Evolutionary conservation across 2,888 invertebrate species (phyloP), one percentile per base, ranked within the genome.

Genomic region (Hirtodrosophila cameraria): DNA sequence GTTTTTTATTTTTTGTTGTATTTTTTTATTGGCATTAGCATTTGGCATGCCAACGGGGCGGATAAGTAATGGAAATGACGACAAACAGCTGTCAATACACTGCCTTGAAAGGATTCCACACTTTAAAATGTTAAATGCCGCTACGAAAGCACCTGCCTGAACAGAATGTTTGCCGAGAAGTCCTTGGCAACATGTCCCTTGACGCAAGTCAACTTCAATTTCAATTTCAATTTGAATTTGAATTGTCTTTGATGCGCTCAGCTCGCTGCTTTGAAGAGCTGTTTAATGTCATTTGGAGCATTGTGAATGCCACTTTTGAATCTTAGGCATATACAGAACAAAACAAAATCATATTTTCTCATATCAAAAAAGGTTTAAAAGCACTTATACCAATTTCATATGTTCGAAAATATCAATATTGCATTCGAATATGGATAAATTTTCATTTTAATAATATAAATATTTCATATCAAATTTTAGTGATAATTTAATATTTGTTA

Each of bases 21-120:
- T 52, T 42, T 45, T 35, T 38, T 28, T 61, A 66, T 65, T 69
- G 75, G 54, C 75, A 75, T 75, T 75, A 70, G 79, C 75, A 75
- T 78, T 78, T 78, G 75, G 45, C 64, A 35, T 46, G 75, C 33
- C 69, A 75, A 63, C 50, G 55, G 60, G 59, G 65, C 65, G 65
- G 50, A 55, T 75, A 70, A 55, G 71, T 64, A 75, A 75, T 70
- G 72, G 54, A 53, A 70, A 70, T 55, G 59, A 36, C 60, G 60
- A 60, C 68, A 74, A n/a, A 66, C 74, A 73, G 74, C 70, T 74
- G 74, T 74, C 73, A 74, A 73, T 73, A 62, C 58, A 70, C 49
- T 30, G 31, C 15, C 8, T 45, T 55, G 49, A 69, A 74, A 66
- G 66, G 73, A 73, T 70, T 59, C 50, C 53, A 38, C 50, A 57